A percentile compares a stretch with the other conserved stretches of the same genome.
These are phyloP conservation scores for Labrus mixtus DNA, from an alignment of 2,113 vertebrate genomes.

Conservation along the genomic window DNA sequence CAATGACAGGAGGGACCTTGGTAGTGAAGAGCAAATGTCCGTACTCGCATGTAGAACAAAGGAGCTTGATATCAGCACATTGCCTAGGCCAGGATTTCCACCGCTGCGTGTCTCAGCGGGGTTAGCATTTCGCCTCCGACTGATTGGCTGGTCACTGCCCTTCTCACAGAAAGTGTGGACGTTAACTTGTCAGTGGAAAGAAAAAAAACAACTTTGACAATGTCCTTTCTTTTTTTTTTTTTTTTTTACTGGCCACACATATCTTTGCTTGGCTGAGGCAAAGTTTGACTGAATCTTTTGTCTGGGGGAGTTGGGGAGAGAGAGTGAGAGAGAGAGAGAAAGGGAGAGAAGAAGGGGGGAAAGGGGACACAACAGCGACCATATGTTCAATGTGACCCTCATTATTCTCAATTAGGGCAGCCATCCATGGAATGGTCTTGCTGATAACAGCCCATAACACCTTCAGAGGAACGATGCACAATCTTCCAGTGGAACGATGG, in stretches of 20 bases:
- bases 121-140: constrained; percentile 62
- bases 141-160: constrained; percentile 66
- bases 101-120: constrained; percentile 63
- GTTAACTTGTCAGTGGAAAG: constrained; percentile 59
- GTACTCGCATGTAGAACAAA: constrained; percentile 67
- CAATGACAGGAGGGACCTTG: constrained; percentile 76
- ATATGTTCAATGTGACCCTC: constrained; percentile 91
- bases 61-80: constrained; percentile 72
- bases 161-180: constrained; percentile 71
- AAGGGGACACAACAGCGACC: constrained; percentile 87
- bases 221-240: constrained; percentile 65
- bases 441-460: constrained; percentile 87
- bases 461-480: constrained; percentile 79
- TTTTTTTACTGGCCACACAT: constrained; percentile 38
- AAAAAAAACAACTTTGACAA: constrained; percentile 64
- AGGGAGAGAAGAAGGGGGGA: constrained; percentile 74
- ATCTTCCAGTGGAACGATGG: constrained; percentile 75
- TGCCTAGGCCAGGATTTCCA: constrained; percentile 65
- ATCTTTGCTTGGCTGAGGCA: constrained; percentile 73
- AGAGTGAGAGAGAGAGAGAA: constrained; percentile 54
- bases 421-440: constrained; percentile 88
- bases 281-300: constrained; percentile 83
- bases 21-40: constrained; percentile 68
- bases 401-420: constrained; percentile 91
- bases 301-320: constrained; percentile 60